phyloP scores from a whole-genome alignment of 1,140 invertebrate genomes.

The Phortica variegata region DNA sequence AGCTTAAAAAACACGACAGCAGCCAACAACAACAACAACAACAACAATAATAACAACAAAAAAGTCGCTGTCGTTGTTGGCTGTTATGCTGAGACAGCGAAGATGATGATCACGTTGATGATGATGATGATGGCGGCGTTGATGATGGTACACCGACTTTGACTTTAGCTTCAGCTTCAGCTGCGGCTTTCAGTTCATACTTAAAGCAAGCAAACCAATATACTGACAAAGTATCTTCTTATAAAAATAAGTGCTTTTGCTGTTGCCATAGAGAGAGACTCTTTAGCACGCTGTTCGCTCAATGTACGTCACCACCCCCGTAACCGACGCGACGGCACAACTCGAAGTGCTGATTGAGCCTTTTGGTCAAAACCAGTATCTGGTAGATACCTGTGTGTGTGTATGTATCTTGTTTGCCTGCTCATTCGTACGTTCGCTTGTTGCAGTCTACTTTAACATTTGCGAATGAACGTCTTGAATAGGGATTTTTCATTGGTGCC shows the following conservation, averaged over 20 bases:
- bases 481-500: constrained; percentile 15
- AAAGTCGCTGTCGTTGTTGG: constrained; percentile 12
- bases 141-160: too few species aligned
- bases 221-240: constrained; percentile 25
- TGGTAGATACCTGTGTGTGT: constrained; percentile 16
- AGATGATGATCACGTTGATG: background rate
- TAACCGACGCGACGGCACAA: too few species aligned
- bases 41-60: background rate
- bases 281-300: too few species aligned
- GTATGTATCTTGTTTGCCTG: constrained; percentile 14
- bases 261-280: too few species aligned
- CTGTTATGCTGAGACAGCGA: background rate
- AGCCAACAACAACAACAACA: constrained; percentile 20
- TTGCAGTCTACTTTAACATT: background rate
- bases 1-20: too few species aligned
- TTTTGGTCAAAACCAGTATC: constrained; percentile 15
- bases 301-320: too few species aligned
- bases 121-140: background rate
- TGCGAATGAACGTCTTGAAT: background rate
- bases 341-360: constrained; percentile 7
- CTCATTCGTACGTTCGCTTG: constrained; percentile 5
- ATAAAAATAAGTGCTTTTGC: too few species aligned
- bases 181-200: too few species aligned
- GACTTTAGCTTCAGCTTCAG: too few species aligned
- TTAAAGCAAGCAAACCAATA: constrained; percentile 7